A percentile compares a stretch with the other conserved stretches of the same genome.
Evolutionary conservation across 2,888 invertebrate genomes (phyloP).

Genomic region (Eucera pruinosa): DNA sequence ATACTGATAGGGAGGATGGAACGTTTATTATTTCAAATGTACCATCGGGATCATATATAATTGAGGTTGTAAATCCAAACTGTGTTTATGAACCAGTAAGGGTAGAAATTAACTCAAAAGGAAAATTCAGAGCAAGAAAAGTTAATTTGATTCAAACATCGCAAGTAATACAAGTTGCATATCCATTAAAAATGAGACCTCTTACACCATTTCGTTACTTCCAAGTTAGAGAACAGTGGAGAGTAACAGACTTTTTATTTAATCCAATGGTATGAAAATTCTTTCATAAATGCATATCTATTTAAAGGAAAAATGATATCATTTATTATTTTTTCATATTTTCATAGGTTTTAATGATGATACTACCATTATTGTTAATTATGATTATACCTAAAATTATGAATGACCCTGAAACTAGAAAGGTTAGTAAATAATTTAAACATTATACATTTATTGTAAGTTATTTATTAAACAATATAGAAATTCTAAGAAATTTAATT

Average conservation of each 20-base stretch:
- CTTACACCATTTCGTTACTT: slow-evolving; percentile 93
- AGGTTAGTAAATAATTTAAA: slow-evolving; percentile 84
- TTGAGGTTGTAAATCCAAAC: slow-evolving; percentile 96
- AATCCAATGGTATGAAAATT: slow-evolving; percentile 92
- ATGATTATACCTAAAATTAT: slow-evolving; percentile 98
- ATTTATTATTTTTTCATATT: neutral
- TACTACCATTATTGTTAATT: slow-evolving; percentile 94
- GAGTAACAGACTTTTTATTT: slow-evolving; percentile 97
- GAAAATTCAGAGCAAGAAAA: slow-evolving; percentile 97
- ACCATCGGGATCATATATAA: slow-evolving; percentile 96
- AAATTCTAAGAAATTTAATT: no score
- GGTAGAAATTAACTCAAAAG: slow-evolving; percentile 98
- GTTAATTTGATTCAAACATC: slow-evolving; percentile 97
- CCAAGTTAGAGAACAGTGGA: slow-evolving; percentile 97
- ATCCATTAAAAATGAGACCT: slow-evolving; percentile 95
- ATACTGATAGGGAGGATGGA: slow-evolving; percentile 91
- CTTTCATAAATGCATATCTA: neutral
- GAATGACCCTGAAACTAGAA: slow-evolving; percentile 98
- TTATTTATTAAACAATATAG: no score
- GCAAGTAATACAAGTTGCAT: slow-evolving; percentile 94
- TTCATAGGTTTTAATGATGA: slow-evolving; percentile 95
- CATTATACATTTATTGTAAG: neutral
- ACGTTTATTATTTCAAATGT: slow-evolving; percentile 94
- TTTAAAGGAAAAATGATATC: neutral
- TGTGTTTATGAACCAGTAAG: slow-evolving; percentile 96